Evolutionary conservation across 2,888 invertebrate genomes (phyloP).

Genomic region (Patella caerulea): DNA sequence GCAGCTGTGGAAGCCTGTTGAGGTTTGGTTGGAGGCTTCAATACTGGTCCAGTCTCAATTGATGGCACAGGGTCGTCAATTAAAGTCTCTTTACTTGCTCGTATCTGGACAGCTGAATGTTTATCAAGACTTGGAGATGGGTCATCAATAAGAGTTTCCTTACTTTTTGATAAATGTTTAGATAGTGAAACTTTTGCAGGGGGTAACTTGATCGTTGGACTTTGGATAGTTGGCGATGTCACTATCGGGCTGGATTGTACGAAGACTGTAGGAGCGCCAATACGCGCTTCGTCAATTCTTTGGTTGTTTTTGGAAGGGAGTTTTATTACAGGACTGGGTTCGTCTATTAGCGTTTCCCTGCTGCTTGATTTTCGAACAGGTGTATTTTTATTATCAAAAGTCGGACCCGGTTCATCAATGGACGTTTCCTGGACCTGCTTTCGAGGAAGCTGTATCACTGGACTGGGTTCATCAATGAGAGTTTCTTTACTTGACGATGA

Average conservation of each 20-base stretch:
- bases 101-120: neutral
- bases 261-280: neutral
- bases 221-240: neutral
- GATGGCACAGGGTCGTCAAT: neutral
- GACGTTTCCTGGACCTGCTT: neutral
- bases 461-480: conserved; percentile 26
- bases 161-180: neutral
- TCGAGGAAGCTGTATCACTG: neutral
- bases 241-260: neutral
- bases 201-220: neutral
- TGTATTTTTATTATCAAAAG: neutral
- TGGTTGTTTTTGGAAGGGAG: neutral
- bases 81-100: neutral
- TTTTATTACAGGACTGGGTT: conserved; percentile 15
- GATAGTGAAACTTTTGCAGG: neutral
- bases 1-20: neutral
- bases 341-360: conserved; percentile 32
- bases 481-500: conserved; percentile 19
- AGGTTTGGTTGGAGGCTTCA: neutral
- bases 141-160: neutral
- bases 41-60: neutral
- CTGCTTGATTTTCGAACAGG: neutral
- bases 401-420: neutral
- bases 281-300: neutral
- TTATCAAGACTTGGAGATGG: neutral